Evolutionary conservation across 2,888 invertebrate species (phyloP).

Genomic region (Noctua janthe): DNA sequence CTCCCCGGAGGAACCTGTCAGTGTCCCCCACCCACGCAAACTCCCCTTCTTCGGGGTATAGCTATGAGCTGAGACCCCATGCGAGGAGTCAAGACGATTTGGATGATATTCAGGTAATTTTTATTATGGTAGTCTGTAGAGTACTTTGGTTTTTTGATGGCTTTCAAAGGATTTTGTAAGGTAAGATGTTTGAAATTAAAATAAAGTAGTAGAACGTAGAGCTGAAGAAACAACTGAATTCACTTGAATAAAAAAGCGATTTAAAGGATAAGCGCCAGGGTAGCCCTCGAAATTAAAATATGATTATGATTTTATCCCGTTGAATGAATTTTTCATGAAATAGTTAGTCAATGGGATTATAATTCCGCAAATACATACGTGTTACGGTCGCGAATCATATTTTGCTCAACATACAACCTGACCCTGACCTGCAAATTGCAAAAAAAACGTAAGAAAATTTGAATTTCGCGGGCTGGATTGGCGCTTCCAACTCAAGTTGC

Average conservation of each 20-base stretch:
- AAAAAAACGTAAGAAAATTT: too few relatives aligned
- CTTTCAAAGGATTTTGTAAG: constrained; percentile 15
- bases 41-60: constrained; percentile 88
- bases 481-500: background rate
- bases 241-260: background rate
- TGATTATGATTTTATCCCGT: too few relatives aligned
- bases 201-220: background rate
- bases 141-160: background rate
- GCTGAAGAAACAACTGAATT: background rate
- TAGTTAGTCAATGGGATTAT: too few relatives aligned
- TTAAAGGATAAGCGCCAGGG: background rate
- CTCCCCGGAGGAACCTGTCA: constrained; percentile 95
- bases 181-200: constrained; percentile 13
- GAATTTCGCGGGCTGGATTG: too few relatives aligned
- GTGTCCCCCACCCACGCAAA: constrained; percentile 95
- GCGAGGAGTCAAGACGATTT: constrained; percentile 93
- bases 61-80: constrained; percentile 92
- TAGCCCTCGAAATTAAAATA: too few relatives aligned
- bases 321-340: too few relatives aligned
- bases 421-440: too few relatives aligned
- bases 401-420: too few relatives aligned
- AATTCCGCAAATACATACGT: too few relatives aligned
- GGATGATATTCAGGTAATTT: constrained; percentile 91
- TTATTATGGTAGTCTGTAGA: constrained; percentile 11
- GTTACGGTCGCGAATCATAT: too few relatives aligned